Conservation (phyloP, 2,113 vertebrate species). For the Urocolius indicus region DNA sequence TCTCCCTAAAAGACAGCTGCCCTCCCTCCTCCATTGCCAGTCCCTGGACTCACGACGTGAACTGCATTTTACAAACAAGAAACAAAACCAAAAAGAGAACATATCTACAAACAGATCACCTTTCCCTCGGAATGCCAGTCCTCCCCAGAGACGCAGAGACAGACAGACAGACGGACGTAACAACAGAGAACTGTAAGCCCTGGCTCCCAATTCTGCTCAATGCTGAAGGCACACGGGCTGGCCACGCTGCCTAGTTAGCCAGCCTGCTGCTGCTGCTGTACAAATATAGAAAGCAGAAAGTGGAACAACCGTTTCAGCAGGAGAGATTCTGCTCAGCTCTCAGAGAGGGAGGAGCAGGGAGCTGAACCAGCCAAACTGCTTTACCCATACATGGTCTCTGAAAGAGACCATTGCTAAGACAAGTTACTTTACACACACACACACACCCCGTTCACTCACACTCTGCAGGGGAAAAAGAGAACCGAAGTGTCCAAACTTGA, state of each 20-base stretch:
- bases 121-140: slow-evolving; percentile 51
- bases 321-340: slow-evolving; percentile 61
- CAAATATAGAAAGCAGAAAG: slow-evolving; percentile 79
- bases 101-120: slow-evolving; percentile 46
- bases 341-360: slow-evolving; percentile 70
- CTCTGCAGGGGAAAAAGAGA: not conserved
- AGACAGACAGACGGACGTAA: slow-evolving; percentile 60
- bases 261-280: slow-evolving; percentile 62
- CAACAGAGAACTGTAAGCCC: slow-evolving; percentile 39
- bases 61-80: not conserved
- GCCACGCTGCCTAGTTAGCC: not conserved
- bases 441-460: not conserved
- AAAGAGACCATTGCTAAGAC: slow-evolving; percentile 38
- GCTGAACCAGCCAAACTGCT: slow-evolving; percentile 67
- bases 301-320: slow-evolving; percentile 61
- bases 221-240: not conserved
- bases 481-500: not conserved
- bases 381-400: slow-evolving; percentile 79
- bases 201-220: slow-evolving; percentile 17
- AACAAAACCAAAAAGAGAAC: not conserved
- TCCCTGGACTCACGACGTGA: not conserved
- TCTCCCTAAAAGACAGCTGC: not conserved
- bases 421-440: slow-evolving; percentile 19
- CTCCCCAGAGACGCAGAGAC: slow-evolving; percentile 38
- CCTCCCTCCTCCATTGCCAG: not conserved